phyloP scores from a whole-genome alignment of 2,113 vertebrate species.

The Alethe diademata region DNA sequence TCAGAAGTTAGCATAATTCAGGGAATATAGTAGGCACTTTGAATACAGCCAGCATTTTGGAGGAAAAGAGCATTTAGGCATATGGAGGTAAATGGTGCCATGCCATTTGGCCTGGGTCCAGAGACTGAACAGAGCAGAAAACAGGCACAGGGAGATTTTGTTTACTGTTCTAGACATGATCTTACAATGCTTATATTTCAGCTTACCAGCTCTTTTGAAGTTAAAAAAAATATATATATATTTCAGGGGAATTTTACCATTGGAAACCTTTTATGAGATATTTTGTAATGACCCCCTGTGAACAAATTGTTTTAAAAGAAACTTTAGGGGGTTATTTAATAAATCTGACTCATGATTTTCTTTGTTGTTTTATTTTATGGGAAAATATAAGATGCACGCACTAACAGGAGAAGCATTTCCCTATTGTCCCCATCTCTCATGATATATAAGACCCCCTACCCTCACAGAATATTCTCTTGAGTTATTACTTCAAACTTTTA shows the following conservation, averaged over 20 bases:
- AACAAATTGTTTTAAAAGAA: background rate
- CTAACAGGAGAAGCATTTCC: background rate
- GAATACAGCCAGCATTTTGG: background rate
- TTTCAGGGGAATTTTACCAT: background rate
- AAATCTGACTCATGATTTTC: background rate
- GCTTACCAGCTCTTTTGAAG: background rate
- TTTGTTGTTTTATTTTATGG: background rate
- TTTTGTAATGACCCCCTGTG: background rate
- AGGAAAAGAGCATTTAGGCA: background rate
- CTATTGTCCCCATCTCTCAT: background rate
- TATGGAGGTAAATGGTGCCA: background rate
- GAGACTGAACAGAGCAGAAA: background rate
- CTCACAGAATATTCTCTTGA: background rate
- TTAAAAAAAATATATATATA: background rate
- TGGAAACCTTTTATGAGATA: background rate
- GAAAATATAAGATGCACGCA: background rate
- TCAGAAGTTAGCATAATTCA: background rate
- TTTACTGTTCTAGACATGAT: background rate
- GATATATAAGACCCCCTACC: background rate
- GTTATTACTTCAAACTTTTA: background rate
- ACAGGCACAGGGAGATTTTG: background rate
- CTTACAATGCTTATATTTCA: background rate
- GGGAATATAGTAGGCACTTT: background rate
- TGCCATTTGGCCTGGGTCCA: background rate
- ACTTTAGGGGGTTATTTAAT: background rate